Evolutionary conservation across 2,113 vertebrate species (phyloP), one percentile per base, ranked within the genome.

Genomic region (Ciconia stormi): DNA sequence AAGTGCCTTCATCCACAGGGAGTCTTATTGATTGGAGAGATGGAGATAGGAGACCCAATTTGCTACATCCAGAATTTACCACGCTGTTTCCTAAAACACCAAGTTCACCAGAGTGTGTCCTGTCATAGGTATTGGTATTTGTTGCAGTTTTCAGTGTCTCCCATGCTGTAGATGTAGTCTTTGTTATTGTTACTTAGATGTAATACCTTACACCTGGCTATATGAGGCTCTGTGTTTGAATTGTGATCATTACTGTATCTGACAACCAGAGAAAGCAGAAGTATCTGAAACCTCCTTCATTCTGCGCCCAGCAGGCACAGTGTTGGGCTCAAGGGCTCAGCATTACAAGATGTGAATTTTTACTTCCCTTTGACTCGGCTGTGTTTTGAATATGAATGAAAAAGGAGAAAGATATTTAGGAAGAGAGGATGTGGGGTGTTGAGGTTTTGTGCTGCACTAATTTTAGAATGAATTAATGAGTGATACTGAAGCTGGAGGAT

Each of bases 301-400:
- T 69, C 62, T 63, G 42, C 4, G 2, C 42, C 7, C 26, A 55
- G 8, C 18, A 56, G 44, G 9, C 13, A 62, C 32, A 11, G 19
- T 1, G 2, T 30, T 65, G 49, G 13, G 30, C 49, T 59, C 44
- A 50, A 42, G 29, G 49, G 11, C n/a, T 86, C 84, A 21, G 40
- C 1, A 0, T 55, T 56, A n/a, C 0, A 2, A 61, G 40, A 61
- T 14, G 4, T 12, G 16, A 79, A n/a, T 22, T 56, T 66, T 16
- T 65, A 5, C 25, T 79, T 86, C 50, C 25, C 23, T 55, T 56
- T 79, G 11, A 30, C 16, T 62, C 3, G 4, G 3, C n/a, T 26
- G 5, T 0, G 17, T 70, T 78, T 47, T 56, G 10, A 42, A 85
- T 70, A 20, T 11, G 34, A 70, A 70, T 36, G 16, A 27, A 25